Percentiles rank a stretch among this genome's conserved stretches.
Conservation (phyloP, 2,113 vertebrate genomes). For the Hippoglossus stenolepis region DNA sequence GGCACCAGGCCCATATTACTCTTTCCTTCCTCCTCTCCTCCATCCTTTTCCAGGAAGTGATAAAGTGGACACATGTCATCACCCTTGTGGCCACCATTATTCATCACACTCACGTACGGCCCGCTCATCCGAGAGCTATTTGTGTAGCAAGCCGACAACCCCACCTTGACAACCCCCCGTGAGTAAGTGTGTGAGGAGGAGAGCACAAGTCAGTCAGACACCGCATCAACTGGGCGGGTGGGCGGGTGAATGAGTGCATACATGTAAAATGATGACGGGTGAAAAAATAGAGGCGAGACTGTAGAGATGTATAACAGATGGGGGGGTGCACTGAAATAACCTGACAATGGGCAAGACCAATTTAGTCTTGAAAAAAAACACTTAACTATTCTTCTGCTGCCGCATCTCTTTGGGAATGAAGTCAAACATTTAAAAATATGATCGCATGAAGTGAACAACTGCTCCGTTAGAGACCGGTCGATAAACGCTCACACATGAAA, state of each 20-base stretch:
- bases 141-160: slow-evolving; percentile 20
- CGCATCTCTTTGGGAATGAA: neutral
- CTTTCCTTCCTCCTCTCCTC: slow-evolving; percentile 37
- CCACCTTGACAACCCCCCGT: slow-evolving; percentile 31
- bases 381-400: neutral
- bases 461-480: slow-evolving; percentile 3
- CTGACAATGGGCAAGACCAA: slow-evolving; percentile 17
- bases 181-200: slow-evolving; percentile 27
- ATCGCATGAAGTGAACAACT: neutral
- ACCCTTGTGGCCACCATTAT: slow-evolving; percentile 22
- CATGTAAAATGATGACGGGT: neutral
- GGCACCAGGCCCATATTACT: slow-evolving; percentile 20
- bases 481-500: slow-evolving; percentile 29
- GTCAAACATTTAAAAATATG: slow-evolving; percentile 3
- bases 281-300: neutral
- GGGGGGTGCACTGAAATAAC: slow-evolving; percentile 7
- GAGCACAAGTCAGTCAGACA: slow-evolving; percentile 43
- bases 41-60: slow-evolving; percentile 51
- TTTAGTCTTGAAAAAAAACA: neutral
- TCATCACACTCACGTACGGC: slow-evolving; percentile 38
- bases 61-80: slow-evolving; percentile 64
- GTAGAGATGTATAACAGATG: neutral
- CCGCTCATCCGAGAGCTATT: slow-evolving; percentile 28
- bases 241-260: slow-evolving; percentile 27
- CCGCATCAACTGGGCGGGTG: neutral